Conservation (phyloP, 2,888 invertebrate species). For the Erebia epiphron region DNA sequence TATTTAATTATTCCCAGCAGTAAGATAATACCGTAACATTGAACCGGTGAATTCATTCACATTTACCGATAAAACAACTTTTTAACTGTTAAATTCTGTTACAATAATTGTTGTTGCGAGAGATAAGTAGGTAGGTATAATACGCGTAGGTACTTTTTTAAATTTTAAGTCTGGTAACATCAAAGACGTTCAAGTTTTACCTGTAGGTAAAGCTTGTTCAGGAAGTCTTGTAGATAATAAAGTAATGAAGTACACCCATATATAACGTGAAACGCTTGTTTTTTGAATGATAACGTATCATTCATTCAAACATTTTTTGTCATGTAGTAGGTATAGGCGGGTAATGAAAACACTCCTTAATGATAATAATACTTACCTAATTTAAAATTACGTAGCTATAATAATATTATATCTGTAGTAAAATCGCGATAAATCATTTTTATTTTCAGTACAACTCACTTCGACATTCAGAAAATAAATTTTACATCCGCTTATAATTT, state of each 20-base stretch:
- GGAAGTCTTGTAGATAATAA: conserved; percentile 59
- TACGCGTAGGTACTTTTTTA: neutral
- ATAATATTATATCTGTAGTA: neutral
- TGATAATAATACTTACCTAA: neutral
- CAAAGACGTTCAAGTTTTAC: conserved; percentile 28
- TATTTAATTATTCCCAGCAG: conserved; percentile 68
- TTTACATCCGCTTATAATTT: neutral
- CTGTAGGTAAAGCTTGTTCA: conserved; percentile 42
- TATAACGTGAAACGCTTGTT: conserved; percentile 21
- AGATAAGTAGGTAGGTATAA: conserved; percentile 68
- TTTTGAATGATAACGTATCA: conserved; percentile 28
- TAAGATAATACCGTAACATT: conserved; percentile 46
- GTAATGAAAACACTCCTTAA: conserved; percentile 15
- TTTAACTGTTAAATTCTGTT: conserved; percentile 5
- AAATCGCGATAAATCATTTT: no score
- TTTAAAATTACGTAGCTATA: neutral
- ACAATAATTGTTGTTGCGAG: neutral
- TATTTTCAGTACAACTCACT: neutral
- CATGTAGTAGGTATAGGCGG: conserved; percentile 16
- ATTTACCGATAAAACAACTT: conserved; percentile 16
- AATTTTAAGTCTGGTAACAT: conserved; percentile 58
- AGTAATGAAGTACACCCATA: conserved; percentile 43
- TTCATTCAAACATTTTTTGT: conserved; percentile 26
- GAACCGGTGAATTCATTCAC: conserved; percentile 21
- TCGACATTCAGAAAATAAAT: conserved; percentile 1